Evolutionary conservation across 2,113 vertebrate genomes (phyloP).

Genomic region (Seriola aureovittata): DNA sequence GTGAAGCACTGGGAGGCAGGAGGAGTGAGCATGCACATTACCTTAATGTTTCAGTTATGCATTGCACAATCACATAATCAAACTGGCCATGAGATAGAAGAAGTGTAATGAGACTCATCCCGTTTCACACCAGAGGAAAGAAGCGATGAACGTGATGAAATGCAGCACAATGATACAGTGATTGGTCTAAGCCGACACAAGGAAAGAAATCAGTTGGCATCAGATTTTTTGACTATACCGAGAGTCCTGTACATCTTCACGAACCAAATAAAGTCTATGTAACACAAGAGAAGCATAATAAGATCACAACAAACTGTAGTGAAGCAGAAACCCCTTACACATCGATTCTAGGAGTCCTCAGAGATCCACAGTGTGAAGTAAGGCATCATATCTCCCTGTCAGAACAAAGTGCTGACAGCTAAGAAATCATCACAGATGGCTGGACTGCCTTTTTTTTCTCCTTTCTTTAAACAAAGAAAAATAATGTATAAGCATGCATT

Average conservation of each 20-base stretch:
- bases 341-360: conserved; percentile 29
- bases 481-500: conserved; percentile 70
- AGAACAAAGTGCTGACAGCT: conserved; percentile 68
- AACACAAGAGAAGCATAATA: conserved; percentile 40
- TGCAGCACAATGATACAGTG: conserved; percentile 55
- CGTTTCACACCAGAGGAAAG: conserved; percentile 27
- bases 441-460: conserved; percentile 32
- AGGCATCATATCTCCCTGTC: conserved; percentile 61
- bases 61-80: conserved; percentile 59
- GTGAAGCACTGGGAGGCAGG: conserved; percentile 9
- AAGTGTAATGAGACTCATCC: not conserved
- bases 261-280: conserved; percentile 38
- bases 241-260: conserved; percentile 50
- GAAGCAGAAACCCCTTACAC: conserved; percentile 35
- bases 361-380: conserved; percentile 72
- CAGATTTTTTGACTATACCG: conserved; percentile 25
- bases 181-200: conserved; percentile 53
- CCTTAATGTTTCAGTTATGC: conserved; percentile 46
- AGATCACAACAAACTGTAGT: conserved; percentile 31
- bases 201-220: conserved; percentile 50
- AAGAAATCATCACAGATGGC: conserved; percentile 44
- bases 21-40: conserved; percentile 47
- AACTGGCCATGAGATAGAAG: conserved; percentile 24
- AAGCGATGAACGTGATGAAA: conserved; percentile 32
- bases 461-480: conserved; percentile 37